phyloP scores from a whole-genome alignment of 2,113 vertebrate species.

The Onychostoma macrolepis region DNA sequence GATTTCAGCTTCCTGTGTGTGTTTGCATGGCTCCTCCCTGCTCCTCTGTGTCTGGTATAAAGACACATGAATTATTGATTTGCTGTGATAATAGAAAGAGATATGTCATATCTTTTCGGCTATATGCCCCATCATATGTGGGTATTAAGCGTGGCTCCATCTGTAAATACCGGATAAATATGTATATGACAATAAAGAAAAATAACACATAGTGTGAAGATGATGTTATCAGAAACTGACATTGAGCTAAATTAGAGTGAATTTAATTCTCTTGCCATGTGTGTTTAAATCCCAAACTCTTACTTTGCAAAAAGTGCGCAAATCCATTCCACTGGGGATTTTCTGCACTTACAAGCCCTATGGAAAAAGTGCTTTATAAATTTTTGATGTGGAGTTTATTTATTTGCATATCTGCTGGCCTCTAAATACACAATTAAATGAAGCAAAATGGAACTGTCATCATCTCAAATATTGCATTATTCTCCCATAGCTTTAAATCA shows the following conservation, averaged over 20 bases:
- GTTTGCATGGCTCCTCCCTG: slow-evolving; percentile 63
- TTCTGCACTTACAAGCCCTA: slow-evolving; percentile 32
- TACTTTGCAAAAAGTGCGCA: neutral
- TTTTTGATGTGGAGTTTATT: slow-evolving; percentile 53
- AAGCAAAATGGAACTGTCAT: slow-evolving; percentile 16
- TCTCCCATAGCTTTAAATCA: neutral
- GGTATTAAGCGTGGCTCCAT: slow-evolving; percentile 49
- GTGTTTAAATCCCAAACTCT: neutral
- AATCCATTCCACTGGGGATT: slow-evolving; percentile 27
- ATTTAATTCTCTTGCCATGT: neutral
- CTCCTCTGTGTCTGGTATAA: slow-evolving; percentile 70
- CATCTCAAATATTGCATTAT: slow-evolving; percentile 6
- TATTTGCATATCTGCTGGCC: slow-evolving; percentile 43
- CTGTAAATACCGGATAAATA: slow-evolving; percentile 65
- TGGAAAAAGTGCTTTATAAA: slow-evolving; percentile 43
- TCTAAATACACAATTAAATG: slow-evolving; percentile 21
- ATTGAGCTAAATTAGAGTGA: neutral
- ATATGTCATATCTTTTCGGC: slow-evolving; percentile 67
- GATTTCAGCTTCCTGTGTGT: slow-evolving; percentile 56
- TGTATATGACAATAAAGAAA: slow-evolving; percentile 54
- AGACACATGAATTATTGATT: slow-evolving; percentile 80
- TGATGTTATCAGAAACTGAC: neutral
- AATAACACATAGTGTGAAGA: neutral
- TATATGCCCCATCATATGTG: slow-evolving; percentile 61
- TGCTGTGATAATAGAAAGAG: slow-evolving; percentile 77